Conservation (phyloP, 2,797 vertebrate genomes). For the Diplodus puntazzo region DNA sequence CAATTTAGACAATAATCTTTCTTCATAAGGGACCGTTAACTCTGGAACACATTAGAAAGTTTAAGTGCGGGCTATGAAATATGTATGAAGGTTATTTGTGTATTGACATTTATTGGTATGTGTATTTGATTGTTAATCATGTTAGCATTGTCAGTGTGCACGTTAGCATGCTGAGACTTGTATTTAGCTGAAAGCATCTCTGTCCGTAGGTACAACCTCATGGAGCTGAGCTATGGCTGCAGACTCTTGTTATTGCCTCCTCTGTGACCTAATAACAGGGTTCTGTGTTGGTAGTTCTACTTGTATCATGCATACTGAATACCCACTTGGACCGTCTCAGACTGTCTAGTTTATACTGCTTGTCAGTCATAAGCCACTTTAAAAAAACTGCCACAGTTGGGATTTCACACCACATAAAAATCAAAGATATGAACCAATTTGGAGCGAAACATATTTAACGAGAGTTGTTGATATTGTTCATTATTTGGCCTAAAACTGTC, state of each 20-base stretch:
- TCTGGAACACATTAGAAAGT: no score
- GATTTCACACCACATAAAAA: constrained; percentile 20
- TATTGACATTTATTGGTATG: no score
- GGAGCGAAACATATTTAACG: not conserved
- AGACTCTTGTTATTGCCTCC: not conserved
- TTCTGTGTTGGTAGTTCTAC: not conserved
- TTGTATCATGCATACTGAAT: not conserved
- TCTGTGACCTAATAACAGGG: not conserved
- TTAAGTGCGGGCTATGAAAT: no score
- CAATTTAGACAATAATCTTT: no score
- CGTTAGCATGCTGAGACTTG: not conserved
- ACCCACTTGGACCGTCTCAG: no score
- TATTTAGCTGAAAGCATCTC: not conserved
- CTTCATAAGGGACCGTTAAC: no score
- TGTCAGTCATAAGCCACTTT: not conserved
- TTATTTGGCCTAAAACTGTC: constrained; percentile 7
- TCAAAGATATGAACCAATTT: constrained; percentile 18
- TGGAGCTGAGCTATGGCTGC: not conserved
- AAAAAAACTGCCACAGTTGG: not conserved
- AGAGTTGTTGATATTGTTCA: not conserved
- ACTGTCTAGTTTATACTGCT: not conserved
- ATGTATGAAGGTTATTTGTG: no score
- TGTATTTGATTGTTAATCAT: no score
- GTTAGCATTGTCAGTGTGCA: not conserved
- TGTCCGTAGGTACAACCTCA: not conserved